Conservation (phyloP, 2,888 invertebrate genomes). For the Phlogophora meticulosa region DNA sequence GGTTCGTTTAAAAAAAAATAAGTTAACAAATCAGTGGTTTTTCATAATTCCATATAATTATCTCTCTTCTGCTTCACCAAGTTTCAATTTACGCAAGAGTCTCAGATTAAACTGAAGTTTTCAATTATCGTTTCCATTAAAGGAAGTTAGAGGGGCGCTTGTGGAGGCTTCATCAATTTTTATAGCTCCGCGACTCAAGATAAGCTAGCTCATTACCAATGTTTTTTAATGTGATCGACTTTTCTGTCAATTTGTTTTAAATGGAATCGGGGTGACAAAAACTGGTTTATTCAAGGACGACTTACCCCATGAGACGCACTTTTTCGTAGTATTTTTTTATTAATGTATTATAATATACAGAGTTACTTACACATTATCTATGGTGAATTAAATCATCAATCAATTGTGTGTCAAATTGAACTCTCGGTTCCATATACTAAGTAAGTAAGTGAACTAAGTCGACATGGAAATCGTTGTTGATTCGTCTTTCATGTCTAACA, state of each 20-base stretch:
- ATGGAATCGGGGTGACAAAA: conserved; percentile 49
- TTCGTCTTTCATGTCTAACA: not conserved
- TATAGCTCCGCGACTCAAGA: conserved; percentile 75
- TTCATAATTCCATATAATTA: conserved; percentile 74
- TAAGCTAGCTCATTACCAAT: conserved; percentile 78
- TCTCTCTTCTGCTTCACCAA: conserved; percentile 76
- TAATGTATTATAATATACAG: no score
- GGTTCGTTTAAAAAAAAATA: conserved; percentile 21
- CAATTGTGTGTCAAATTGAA: no score
- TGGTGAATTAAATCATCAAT: no score
- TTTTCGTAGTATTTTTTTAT: no score
- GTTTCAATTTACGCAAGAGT: conserved; percentile 82
- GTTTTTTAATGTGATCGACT: conserved; percentile 68
- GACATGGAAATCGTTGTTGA: no score
- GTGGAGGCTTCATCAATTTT: conserved; percentile 80
- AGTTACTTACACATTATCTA: no score
- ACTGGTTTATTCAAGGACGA: conserved; percentile 12
- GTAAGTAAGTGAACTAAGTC: not conserved
- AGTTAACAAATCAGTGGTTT: conserved; percentile 62
- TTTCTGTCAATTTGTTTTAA: conserved; percentile 62
- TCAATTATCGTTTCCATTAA: conserved; percentile 85
- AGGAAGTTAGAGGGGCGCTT: conserved; percentile 71
- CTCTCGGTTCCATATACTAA: no score
- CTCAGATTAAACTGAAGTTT: conserved; percentile 84
- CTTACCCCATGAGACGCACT: not conserved